Evolutionary conservation across 2,113 vertebrate species (phyloP), one percentile per base, ranked within the genome.

Genomic region (Dipodomys merriami): DNA sequence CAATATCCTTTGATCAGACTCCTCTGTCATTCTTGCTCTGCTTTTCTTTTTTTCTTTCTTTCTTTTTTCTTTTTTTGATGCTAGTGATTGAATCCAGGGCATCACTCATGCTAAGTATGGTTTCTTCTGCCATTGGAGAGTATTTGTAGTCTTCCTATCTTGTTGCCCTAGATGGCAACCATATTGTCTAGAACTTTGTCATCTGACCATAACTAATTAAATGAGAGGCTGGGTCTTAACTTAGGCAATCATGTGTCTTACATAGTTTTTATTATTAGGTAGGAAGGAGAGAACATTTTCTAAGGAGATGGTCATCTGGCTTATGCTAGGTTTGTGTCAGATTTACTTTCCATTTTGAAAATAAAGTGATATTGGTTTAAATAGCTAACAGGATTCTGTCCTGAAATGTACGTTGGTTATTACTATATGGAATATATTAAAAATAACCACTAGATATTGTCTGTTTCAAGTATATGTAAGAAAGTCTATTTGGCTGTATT

Each of bases 321-420:
- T 64, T 92, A 91, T 8, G 18, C 60, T 84, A 67, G 39, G 25
- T 90, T 93, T 90, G 30, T 91, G 62, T 91, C 62, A 74, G 62
- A 92, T 85, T 91, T 91, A 71, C 20, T 91, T 88, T 76, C 19
- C 23, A 46, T 65, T 88, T 39, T 20, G 46, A 86, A 84, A 74
- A 27, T 30, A 25, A 76, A 91, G 35, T 29, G 12, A 6, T 68
- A 33, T 68, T 85, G 19, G 68, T 57, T 86, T 96, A 80, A 90
- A n/a, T 67, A 87, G 49, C 92, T 88, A 76, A 81, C 5, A 33
- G 5, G 90, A 19, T n/a, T 83, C 35, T 93, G 15, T 84, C 90
- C 13, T 90, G 19, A 33, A 88, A 76, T 29, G 62, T 78, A 15
- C 60, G 30, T 69, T 88, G 64, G 30, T 87, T 91, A 27, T 87